Percentiles rank a stretch among this genome's conserved stretches.
phyloP scores from a whole-genome alignment of 1,140 invertebrate genomes.

The Condylostylus longicornis region DNA sequence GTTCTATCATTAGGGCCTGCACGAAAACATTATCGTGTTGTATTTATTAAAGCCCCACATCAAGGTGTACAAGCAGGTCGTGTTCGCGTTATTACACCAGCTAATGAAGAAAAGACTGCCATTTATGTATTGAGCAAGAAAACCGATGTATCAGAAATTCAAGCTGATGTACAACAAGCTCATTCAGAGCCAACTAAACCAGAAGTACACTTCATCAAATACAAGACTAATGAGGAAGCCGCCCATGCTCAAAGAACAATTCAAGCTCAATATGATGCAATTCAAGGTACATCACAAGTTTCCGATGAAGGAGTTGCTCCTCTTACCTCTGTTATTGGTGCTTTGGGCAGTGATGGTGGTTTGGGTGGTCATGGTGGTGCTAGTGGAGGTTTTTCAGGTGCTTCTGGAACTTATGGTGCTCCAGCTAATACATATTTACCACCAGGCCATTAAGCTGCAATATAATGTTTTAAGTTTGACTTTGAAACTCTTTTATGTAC shows the following conservation, averaged over 20 bases:
- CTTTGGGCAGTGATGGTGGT: no score
- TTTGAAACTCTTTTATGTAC: no score
- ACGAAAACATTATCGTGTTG: conserved; percentile 69
- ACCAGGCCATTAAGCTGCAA: no score
- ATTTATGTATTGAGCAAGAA: conserved; percentile 70
- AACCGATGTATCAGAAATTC: conserved; percentile 18
- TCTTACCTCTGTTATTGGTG: conserved; percentile 22
- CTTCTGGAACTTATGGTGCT: no score
- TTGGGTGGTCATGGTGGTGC: conserved; percentile 6
- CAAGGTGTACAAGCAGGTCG: conserved; percentile 42
- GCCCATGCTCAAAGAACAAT: conserved; percentile 22
- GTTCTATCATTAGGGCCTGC: conserved; percentile 27
- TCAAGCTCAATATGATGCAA: conserved; percentile 19
- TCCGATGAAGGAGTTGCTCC: conserved; percentile 26
- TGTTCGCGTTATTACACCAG: conserved; percentile 43
- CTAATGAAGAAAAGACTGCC: conserved; percentile 66
- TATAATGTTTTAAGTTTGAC: no score
- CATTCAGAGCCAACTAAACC: conserved; percentile 45
- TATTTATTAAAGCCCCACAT: conserved; percentile 67
- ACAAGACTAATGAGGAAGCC: conserved; percentile 46
- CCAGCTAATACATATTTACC: no score
- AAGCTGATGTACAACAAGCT: conserved; percentile 22
- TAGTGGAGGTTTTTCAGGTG: no score
- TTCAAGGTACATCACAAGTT: conserved; percentile 26
- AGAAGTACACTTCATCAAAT: conserved; percentile 58